Evolutionary conservation across 2,113 vertebrate species (phyloP), one percentile per base, ranked within the genome.

Genomic region (Grammomys surdaster): DNA sequence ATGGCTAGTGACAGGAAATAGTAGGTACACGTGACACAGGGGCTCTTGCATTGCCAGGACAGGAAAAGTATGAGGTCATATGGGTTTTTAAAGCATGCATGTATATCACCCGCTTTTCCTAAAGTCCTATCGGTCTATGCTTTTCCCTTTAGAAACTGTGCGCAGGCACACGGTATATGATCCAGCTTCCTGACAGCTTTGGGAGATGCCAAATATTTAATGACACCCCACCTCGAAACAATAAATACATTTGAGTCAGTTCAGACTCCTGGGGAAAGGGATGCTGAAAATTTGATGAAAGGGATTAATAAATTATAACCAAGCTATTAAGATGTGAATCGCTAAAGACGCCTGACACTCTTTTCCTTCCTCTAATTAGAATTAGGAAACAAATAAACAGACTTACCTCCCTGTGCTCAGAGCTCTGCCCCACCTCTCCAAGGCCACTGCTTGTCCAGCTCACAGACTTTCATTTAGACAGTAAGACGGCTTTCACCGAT

Each of bases 261-360:
- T 97, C 98, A 97, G 98, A 98, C 98, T 98, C 98, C 98, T 96
- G 98, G 98, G 98, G 98, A 98, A 98, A 98, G 76, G 95, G 87
- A 97, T 98, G 97, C 97, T 99, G 98, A 99, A 99, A 99, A 98
- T 98, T 99, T 99, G 98, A 99, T 99, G 98, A 98, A 98, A 98
- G 94, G 97, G 98, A 99, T 99, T 98, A 99, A 99, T 99, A 99
- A 99, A 99, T 99, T 98, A 99, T 99, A 98, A 98, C 98, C 98
- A 98, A 97, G 98, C 98, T 98, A 98, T 99, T 99, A 99, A 98
- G 98, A 98, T 98, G 97, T 98, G 98, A 98, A 98, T 98, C 98
- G 98, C 98, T 98, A 98, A 98, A 98, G 98, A 98, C 98, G 98
- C 97, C 96, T 98, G 98, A 98, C 98, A 98, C 98, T 96, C 97